A percentile compares a stretch with the other conserved stretches of the same genome.
These are phyloP conservation scores for Leptothorax acervorum DNA, from an alignment of 2,888 invertebrate species.

Conservation along the genomic window DNA sequence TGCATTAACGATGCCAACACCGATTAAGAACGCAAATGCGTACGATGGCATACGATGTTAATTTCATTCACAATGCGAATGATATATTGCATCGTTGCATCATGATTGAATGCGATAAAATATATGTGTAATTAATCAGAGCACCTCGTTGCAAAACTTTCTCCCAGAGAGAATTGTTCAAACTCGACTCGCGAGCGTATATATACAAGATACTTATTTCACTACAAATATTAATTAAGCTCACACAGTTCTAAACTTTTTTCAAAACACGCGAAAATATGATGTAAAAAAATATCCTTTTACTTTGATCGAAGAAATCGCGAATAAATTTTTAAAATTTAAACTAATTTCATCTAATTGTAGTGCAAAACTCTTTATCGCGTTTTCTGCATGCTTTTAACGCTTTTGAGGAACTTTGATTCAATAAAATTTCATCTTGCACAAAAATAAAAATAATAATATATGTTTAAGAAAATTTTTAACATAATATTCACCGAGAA, in stretches of 20 bases:
- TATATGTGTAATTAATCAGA: slow-evolving; percentile 6
- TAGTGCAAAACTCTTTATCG: background rate
- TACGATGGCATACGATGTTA: slow-evolving; percentile 26
- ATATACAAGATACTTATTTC: background rate
- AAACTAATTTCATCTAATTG: background rate
- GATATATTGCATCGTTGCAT: slow-evolving; percentile 4
- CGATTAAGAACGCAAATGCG: slow-evolving; percentile 19
- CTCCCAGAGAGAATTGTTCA: background rate
- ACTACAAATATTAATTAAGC: background rate
- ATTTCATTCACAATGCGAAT: slow-evolving; percentile 28
- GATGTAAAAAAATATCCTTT: background rate
- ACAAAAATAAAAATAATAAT: slow-evolving; percentile 1
- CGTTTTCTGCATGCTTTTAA: background rate
- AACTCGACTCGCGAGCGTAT: background rate
- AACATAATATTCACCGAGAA: background rate
- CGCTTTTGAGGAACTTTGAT: background rate
- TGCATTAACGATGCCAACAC: slow-evolving; percentile 17
- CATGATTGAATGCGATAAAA: slow-evolving; percentile 2
- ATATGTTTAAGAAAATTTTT: background rate
- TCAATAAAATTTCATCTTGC: background rate
- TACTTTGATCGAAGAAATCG: background rate
- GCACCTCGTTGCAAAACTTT: background rate
- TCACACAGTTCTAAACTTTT: background rate
- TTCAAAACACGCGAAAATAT: background rate
- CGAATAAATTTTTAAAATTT: background rate